Base-by-base conservation (phyloP, 2,888 invertebrate species). In the Lycaena phlaeas region DNA sequence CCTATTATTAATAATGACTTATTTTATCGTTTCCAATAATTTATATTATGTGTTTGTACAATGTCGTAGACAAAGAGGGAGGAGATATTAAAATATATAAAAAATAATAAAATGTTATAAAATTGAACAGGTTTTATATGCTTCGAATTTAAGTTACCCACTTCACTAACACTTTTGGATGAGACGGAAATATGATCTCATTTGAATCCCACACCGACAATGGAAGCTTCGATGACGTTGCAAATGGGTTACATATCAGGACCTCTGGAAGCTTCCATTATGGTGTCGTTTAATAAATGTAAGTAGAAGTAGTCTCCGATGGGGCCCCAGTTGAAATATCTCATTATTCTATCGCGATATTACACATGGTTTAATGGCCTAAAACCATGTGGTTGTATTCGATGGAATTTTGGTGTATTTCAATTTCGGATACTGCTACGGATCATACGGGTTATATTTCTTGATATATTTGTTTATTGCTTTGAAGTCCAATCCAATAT, bases 11-110 rank as follows among this genome's bases (percentile, higher is more conserved):
- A 78, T 79, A 76, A 76, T 69, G 64, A 76, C 76, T 68, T 82
- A 81, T 81, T 81, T 74, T 79, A 81, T 84, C 74, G 75, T 82
- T 79, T 78, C 75, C 70, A 77, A 72, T 84, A 81, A 84, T 82
- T 82, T 82, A 84, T 82, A 79, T 72, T 66, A 73, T 75, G 69
- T 73, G 78, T 75, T 82, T 82, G 76, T 81, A 79, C 73, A 75
- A 79, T 81, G 77, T 78, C 79, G 66, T 65, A 64, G 73, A 71
- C 63, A 68, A 73, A 74, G 73, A 68, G 62, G 64, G 69, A 66
- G 62, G 69, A 71, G 78, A 78, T 78, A 79, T 77, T 77, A 74
- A 78, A 81, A 72, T 75, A 69, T 74, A 75, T 73, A 76, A 78
- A 79, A 75, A 81, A 78, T 76, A 79, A 82, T 77, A 79, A 82